These are phyloP conservation scores for Ophion ellenae DNA, from an alignment of 2,888 invertebrate species.

Conservation along the genomic window DNA sequence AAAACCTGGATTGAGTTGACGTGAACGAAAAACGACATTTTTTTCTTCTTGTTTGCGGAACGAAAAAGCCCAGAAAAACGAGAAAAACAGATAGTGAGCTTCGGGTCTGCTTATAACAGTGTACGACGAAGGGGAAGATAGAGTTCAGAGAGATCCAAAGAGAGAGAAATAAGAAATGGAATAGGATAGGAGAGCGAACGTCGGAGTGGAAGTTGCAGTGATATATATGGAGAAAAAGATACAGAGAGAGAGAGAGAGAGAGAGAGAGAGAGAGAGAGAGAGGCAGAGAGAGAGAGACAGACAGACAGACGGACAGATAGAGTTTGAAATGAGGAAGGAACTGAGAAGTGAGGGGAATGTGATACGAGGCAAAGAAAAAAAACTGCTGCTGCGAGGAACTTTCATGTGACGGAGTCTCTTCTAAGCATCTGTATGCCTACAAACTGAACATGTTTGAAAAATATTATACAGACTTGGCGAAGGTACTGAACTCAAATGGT, in stretches of 20 bases:
- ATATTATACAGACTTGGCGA: constrained; percentile 1
- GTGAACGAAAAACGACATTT: not conserved
- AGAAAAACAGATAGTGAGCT: constrained; percentile 63
- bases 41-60: not conserved
- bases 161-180: constrained; percentile 63
- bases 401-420: constrained; percentile 63
- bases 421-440: constrained; percentile 7
- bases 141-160: constrained; percentile 12
- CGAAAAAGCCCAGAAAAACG: not conserved
- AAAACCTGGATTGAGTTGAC: constrained; percentile 52
- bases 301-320: constrained; percentile 2
- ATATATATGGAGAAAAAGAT: constrained; percentile 5
- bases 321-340: constrained; percentile 27
- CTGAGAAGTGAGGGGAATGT: constrained; percentile 63
- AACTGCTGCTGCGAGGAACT: constrained; percentile 52
- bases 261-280: constrained; percentile 42
- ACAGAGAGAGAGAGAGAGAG: not conserved
- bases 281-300: constrained; percentile 34
- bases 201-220: constrained; percentile 61
- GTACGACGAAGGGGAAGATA: constrained; percentile 64
- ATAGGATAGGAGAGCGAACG: constrained; percentile 53
- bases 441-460: not conserved
- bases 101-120: constrained; percentile 42
- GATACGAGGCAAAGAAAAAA: constrained; percentile 65
- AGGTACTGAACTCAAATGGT: not conserved